Conservation (phyloP, 2,113 vertebrate species). For the Pica pica region DNA sequence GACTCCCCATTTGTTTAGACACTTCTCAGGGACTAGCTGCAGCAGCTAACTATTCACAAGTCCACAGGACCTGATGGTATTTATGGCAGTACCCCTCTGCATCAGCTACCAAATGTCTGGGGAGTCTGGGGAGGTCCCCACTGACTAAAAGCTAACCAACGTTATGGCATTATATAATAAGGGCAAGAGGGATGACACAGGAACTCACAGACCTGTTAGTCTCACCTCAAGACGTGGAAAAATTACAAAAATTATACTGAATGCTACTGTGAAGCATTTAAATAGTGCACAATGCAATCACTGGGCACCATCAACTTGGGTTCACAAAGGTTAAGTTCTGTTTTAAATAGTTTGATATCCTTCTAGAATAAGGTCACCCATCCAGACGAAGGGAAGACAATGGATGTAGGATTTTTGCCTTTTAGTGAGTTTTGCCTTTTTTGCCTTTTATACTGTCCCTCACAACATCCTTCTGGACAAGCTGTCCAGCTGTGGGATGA, state of each 20-base stretch:
- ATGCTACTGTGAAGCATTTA: neutral
- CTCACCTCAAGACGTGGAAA: neutral
- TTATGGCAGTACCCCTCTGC: rapidly evolving
- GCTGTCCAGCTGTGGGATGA: neutral
- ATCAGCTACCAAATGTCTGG: neutral
- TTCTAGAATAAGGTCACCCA: neutral
- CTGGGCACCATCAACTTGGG: neutral
- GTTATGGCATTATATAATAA: neutral
- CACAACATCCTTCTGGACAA: neutral
- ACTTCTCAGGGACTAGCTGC: neutral
- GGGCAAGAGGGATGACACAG: neutral
- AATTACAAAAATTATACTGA: neutral
- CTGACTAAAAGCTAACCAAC: neutral
- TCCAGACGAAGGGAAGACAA: neutral
- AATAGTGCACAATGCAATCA: neutral
- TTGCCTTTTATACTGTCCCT: neutral
- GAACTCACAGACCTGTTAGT: neutral
- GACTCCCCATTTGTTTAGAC: neutral
- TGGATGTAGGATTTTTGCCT: neutral
- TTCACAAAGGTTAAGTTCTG: neutral
- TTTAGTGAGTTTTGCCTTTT: neutral
- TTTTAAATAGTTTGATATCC: neutral
- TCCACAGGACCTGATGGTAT: neutral
- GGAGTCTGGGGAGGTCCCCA: neutral
- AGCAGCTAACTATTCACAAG: neutral